phyloP scores from a whole-genome alignment of 2,888 invertebrate species.

The Rambutsinella grinnellia region DNA sequence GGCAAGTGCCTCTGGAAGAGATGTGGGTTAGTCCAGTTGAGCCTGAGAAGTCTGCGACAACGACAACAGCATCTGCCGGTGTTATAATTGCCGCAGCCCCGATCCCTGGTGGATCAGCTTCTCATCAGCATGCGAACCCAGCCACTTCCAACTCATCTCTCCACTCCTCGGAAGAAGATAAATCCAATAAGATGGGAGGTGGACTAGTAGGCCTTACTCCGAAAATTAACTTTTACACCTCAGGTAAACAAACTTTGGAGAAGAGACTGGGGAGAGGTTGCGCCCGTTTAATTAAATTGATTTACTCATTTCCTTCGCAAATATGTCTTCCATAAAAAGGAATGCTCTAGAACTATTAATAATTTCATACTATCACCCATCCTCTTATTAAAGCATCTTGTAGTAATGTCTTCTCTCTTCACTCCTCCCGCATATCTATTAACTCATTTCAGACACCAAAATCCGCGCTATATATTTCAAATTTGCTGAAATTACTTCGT shows the following conservation, averaged over 20 bases:
- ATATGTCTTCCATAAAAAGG: not conserved
- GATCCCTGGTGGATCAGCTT: conserved; percentile 58
- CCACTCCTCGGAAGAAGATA: conserved; percentile 67
- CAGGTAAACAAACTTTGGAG: conserved; percentile 64
- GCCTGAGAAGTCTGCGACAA: conserved; percentile 63
- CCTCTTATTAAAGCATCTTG: no score
- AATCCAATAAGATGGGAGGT: conserved; percentile 61
- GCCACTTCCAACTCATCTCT: conserved; percentile 69
- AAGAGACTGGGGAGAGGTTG: conserved; percentile 15
- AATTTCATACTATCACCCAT: no score
- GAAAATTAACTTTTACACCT: conserved; percentile 65
- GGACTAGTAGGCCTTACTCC: conserved; percentile 56
- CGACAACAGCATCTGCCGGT: not conserved
- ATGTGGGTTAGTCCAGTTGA: conserved; percentile 80
- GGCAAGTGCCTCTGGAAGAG: conserved; percentile 88
- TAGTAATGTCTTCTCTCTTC: no score
- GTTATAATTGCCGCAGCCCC: conserved; percentile 13
- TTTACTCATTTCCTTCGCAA: not conserved
- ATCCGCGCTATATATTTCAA: no score
- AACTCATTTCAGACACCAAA: no score
- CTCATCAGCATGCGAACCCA: conserved; percentile 68
- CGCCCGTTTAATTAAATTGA: conserved; percentile 5
- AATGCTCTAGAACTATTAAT: no score
- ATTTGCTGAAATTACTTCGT: no score
- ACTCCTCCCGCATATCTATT: no score